Evolutionary conservation across 2,113 vertebrate species (phyloP), one percentile per base, ranked within the genome.

Genomic region (Alosa alosa): DNA sequence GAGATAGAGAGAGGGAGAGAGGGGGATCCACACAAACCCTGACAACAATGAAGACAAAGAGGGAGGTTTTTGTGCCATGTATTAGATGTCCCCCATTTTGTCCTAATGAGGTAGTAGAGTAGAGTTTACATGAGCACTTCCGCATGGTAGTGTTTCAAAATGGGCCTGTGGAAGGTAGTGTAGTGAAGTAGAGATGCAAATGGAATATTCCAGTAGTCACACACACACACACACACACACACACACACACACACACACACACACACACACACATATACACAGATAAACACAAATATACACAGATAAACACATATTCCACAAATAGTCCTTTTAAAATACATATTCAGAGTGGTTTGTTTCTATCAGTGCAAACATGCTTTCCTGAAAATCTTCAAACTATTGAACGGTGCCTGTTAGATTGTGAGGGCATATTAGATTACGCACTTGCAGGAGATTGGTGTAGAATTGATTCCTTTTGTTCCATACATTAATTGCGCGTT

Each of bases 401-500:
- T 82, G 45, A 25, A 68, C 11, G 78, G 39, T 81, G 84, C 81
- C 25, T 44, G 60, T 68, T 57, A 46, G 60, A 83, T 85, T 85
- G 82, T 20, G 84, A 87, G 88, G 83, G 49, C 82, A 75, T 52
- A 87, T 89, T 86, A 64, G 52, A 83, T 86, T 84, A 45, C 82
- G 44, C 86, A 47, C 31, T 11, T 13, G 64, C n/a, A 36, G 31
- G 55, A 82, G 83, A 85, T 20, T 72, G 60, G 84, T 86, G 87
- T 83, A 82, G 83, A 86, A 90, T 86, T 87, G 75, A 88, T 90
- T 86, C 64, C 64, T 87, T 90, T 88, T 88, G 89, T 90, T 0
- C 90, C 82, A 86, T 86, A 88, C 86, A 86, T 89, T 90, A 89
- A 86, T 90, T 55, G 82, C 92, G 92, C 94, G 92, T 93, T 91